A percentile compares a stretch with the other conserved stretches of the same genome.
phyloP scores from a whole-genome alignment of 35 echinoderm and acorn worm genomes.

The Eucidaris tribuloides region DNA sequence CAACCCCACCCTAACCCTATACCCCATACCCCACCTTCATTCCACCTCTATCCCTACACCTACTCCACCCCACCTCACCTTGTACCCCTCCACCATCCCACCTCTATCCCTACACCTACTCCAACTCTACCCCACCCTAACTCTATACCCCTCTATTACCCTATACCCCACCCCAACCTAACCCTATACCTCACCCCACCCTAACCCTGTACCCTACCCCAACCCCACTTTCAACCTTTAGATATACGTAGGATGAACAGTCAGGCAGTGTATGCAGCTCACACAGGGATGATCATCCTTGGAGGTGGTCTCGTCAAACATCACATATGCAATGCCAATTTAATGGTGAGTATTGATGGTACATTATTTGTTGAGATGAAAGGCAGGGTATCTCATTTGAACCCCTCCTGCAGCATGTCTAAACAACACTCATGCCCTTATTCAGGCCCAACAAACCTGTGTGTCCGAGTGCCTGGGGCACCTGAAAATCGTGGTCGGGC shows the following conservation, averaged over 20 bases:
- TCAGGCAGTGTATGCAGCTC: conserved; percentile 58
- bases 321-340: conserved; percentile 84
- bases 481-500: too few species aligned
- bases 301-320: conserved; percentile 79
- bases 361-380: background rate
- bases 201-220: background rate
- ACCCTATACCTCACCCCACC: background rate
- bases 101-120: background rate
- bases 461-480: too few species aligned
- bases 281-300: conserved; percentile 75
- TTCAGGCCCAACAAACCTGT: too few species aligned
- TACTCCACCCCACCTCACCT: too few species aligned
- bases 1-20: too few species aligned
- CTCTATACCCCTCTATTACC: background rate
- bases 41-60: too few species aligned
- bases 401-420: too few species aligned
- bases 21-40: too few species aligned
- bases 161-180: background rate
- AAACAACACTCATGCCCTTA: too few species aligned
- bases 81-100: background rate
- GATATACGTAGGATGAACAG: conserved; percentile 70
- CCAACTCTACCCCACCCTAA: background rate
- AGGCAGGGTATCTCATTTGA: too few species aligned
- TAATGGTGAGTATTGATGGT: conserved; percentile 43
- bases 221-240: conserved; percentile 22